Conservation (phyloP, 2,888 invertebrate species). For the Zygogramma bicolorata region DNA sequence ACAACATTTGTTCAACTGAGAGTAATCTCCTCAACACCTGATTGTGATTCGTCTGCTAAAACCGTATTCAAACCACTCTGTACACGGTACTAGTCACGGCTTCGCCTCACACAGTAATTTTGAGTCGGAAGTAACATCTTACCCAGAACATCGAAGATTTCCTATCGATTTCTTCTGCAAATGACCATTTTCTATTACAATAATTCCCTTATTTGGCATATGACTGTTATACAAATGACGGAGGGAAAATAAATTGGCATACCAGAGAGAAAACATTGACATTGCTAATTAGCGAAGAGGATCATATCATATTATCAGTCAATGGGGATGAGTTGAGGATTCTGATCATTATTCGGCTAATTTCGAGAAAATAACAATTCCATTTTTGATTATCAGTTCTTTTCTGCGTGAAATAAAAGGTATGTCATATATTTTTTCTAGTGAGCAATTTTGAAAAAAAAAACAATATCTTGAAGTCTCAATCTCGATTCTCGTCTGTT, state of each 20-base stretch:
- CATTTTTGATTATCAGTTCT: too few species aligned
- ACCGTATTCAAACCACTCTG: neutral
- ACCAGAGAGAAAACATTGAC: neutral
- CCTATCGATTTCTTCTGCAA: constrained; percentile 22
- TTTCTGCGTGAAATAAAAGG: too few species aligned
- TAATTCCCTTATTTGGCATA: constrained; percentile 19
- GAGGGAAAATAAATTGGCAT: constrained; percentile 3
- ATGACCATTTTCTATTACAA: constrained; percentile 21
- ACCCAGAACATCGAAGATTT: neutral
- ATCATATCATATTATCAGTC: neutral
- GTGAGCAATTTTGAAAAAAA: too few species aligned
- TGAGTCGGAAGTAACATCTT: constrained; percentile 12
- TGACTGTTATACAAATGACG: neutral
- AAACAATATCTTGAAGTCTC: too few species aligned
- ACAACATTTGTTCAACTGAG: too few species aligned
- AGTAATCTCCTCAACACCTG: too few species aligned
- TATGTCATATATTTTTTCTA: too few species aligned
- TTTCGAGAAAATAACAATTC: too few species aligned
- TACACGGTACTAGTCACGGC: neutral
- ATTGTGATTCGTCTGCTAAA: too few species aligned
- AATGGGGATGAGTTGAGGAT: too few species aligned
- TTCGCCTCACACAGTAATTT: neutral
- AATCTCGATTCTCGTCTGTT: too few species aligned
- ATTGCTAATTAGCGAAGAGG: neutral
- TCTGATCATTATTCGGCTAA: too few species aligned